Conservation (phyloP, 2,888 invertebrate genomes). For the Pyrrhia umbra region DNA sequence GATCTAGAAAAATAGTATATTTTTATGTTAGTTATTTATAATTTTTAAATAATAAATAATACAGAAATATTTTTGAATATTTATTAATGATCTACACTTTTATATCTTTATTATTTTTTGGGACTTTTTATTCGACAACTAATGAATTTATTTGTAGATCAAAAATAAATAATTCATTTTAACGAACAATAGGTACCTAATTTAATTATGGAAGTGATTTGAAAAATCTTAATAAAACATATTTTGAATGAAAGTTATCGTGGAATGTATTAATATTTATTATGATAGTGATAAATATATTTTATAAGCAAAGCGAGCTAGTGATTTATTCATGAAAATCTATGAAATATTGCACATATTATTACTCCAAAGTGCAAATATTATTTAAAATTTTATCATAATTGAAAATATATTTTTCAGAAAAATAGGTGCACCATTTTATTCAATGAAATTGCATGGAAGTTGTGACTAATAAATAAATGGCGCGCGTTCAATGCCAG, state of each 20-base stretch:
- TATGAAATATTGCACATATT: not conserved
- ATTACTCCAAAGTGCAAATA: not conserved
- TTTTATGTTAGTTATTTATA: slow-evolving; percentile 42
- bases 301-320: slow-evolving; percentile 59
- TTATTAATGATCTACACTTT: slow-evolving; percentile 35
- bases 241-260: slow-evolving; percentile 12
- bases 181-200: too few relatives aligned
- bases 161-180: slow-evolving; percentile 25
- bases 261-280: slow-evolving; percentile 5
- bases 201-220: too few relatives aligned
- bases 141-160: slow-evolving; percentile 20
- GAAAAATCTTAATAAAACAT: slow-evolving; percentile 13
- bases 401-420: not conserved
- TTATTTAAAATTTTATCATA: not conserved
- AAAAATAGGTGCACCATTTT: not conserved
- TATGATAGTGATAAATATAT: slow-evolving; percentile 44
- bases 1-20: slow-evolving; percentile 90
- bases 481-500: slow-evolving; percentile 50
- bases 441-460: not conserved
- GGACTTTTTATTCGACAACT: not conserved
- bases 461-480: slow-evolving; percentile 15
- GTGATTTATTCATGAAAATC: slow-evolving; percentile 26
- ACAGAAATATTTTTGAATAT: slow-evolving; percentile 7
- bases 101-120: not conserved
- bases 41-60: not conserved